Percentiles rank a stretch among this genome's conserved stretches.
These are phyloP conservation scores for Pardosa pseudoannulata DNA, from an alignment of 2,888 invertebrate species.

Conservation along the genomic window DNA sequence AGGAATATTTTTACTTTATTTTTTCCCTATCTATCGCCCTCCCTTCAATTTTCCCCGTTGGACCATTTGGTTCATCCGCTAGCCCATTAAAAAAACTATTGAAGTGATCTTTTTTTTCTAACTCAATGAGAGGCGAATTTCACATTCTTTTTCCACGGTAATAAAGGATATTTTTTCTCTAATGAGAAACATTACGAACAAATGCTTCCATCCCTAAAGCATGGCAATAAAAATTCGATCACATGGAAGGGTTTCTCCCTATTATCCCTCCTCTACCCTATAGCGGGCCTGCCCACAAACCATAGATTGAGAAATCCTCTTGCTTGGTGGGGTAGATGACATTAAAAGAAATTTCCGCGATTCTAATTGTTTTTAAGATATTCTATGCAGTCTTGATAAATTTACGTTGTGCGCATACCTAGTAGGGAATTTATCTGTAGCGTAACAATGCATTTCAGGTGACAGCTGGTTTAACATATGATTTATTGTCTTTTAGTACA, in stretches of 20 bases:
- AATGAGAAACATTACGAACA: constrained; percentile 71
- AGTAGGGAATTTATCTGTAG: too few species aligned
- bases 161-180: constrained; percentile 50
- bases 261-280: constrained; percentile 15
- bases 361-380: not conserved
- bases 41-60: constrained; percentile 25
- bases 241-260: constrained; percentile 36
- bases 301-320: not conserved
- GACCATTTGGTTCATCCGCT: constrained; percentile 43
- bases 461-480: too few species aligned
- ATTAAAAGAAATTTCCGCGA: not conserved
- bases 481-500: too few species aligned
- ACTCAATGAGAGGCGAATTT: constrained; percentile 50
- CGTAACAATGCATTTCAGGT: too few species aligned
- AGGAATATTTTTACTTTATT: constrained; percentile 26
- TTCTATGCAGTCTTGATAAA: too few species aligned
- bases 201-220: constrained; percentile 55
- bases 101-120: constrained; percentile 45
- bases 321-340: not conserved
- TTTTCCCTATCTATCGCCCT: constrained; percentile 24
- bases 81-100: constrained; percentile 53
- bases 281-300: not conserved
- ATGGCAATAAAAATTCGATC: constrained; percentile 64
- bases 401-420: too few species aligned
- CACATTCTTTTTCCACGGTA: constrained; percentile 47